phyloP scores from a whole-genome alignment of 2,888 invertebrate genomes.

The Synergus japonicus region DNA sequence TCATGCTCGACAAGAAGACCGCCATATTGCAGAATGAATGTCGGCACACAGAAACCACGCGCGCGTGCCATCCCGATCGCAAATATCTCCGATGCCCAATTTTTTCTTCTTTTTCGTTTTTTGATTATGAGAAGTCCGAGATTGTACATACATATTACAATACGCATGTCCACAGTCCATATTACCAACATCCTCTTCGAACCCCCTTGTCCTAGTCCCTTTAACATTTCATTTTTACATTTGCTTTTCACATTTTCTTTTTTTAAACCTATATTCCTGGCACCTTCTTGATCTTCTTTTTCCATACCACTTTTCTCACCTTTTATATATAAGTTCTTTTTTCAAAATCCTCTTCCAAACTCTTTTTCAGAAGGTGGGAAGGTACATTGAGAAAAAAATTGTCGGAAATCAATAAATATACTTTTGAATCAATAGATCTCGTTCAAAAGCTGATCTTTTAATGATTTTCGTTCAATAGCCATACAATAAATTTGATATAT shows the following conservation, averaged over 20 bases:
- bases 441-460: too few relatives aligned
- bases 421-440: too few relatives aligned
- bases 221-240: not conserved
- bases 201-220: not conserved
- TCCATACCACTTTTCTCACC: not conserved
- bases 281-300: too few relatives aligned
- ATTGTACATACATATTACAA: not conserved
- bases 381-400: too few relatives aligned
- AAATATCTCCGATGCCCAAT: not conserved
- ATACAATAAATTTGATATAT: too few relatives aligned
- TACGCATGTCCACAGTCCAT: too few relatives aligned
- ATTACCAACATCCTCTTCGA: too few relatives aligned
- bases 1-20: slow-evolving; percentile 25
- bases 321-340: too few relatives aligned
- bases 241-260: not conserved
- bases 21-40: slow-evolving; percentile 20
- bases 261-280: not conserved
- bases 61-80: slow-evolving; percentile 17
- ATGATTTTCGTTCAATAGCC: too few relatives aligned
- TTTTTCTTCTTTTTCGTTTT: not conserved
- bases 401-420: too few relatives aligned
- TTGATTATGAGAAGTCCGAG: not conserved
- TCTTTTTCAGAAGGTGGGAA: too few relatives aligned
- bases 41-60: slow-evolving; percentile 6
- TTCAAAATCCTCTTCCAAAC: not conserved